Evolutionary conservation across 2,888 invertebrate species (phyloP).

Genomic region (Ctenicera cuprea): DNA sequence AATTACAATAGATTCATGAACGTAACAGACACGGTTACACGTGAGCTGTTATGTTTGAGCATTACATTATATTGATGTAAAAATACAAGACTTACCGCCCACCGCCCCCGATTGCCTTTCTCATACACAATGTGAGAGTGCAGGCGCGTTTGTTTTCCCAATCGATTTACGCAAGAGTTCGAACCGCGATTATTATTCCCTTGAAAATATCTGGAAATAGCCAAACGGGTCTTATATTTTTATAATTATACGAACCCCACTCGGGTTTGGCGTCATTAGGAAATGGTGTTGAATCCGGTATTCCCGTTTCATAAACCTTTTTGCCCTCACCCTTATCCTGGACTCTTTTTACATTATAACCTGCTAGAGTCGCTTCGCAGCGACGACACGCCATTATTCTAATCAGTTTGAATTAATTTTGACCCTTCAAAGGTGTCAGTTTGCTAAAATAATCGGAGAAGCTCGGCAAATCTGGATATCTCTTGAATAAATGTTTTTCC

Average conservation of each 20-base stretch:
- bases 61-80: slow-evolving; percentile 14
- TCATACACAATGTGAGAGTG: slow-evolving; percentile 7
- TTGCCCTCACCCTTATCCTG: background rate
- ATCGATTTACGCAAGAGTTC: slow-evolving; percentile 32
- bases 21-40: slow-evolving; percentile 32
- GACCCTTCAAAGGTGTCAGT: slow-evolving; percentile 16
- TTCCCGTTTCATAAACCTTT: slow-evolving; percentile 7
- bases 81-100: slow-evolving; percentile 1
- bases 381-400: slow-evolving; percentile 14
- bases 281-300: slow-evolving; percentile 1
- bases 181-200: slow-evolving; percentile 18
- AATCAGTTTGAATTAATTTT: slow-evolving; percentile 27
- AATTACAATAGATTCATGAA: slow-evolving; percentile 32
- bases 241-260: slow-evolving; percentile 6
- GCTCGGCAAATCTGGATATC: background rate
- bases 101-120: slow-evolving; percentile 6
- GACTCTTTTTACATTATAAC: slow-evolving; percentile 11
- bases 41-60: slow-evolving; percentile 22
- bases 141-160: slow-evolving; percentile 2
- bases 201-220: slow-evolving; percentile 18
- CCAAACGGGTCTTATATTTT: slow-evolving; percentile 18
- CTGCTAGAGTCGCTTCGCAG: background rate
- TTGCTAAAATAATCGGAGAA: slow-evolving; percentile 6
- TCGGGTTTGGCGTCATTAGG: slow-evolving; percentile 22
- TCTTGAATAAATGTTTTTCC: slow-evolving; percentile 16